A percentile compares a stretch with the other conserved stretches of the same genome.
Evolutionary conservation across 2,888 invertebrate species (phyloP).

Genomic region (Mimas tiliae): DNA sequence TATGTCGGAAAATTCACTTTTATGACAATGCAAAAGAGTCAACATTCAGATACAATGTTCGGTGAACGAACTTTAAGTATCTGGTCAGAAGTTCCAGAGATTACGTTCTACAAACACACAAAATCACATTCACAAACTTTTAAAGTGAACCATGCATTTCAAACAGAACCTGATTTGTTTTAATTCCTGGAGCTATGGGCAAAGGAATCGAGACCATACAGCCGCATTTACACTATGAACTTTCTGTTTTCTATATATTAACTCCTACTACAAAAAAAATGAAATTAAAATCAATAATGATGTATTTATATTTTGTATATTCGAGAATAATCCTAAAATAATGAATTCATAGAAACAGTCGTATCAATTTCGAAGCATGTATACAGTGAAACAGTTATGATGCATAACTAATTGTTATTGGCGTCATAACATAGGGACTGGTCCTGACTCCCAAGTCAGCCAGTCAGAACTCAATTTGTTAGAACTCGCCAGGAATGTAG

Average conservation of each 20-base stretch:
- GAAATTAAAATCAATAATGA: background rate
- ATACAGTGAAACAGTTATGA: conserved; percentile 5
- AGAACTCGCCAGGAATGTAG: conserved; percentile 61
- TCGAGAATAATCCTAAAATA: background rate
- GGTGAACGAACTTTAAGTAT: no score
- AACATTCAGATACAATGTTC: no score
- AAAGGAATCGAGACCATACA: conserved; percentile 3
- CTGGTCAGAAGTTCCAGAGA: no score
- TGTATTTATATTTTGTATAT: no score
- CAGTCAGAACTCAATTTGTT: conserved; percentile 61
- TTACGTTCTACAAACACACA: no score
- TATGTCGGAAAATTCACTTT: no score
- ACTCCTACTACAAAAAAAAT: no score
- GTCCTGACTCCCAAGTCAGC: conserved; percentile 33
- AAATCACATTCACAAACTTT: no score
- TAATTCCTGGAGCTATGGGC: no score
- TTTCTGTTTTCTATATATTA: no score
- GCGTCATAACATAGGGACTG: conserved; percentile 45
- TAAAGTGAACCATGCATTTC: no score
- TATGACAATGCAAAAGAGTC: no score
- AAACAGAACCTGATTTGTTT: background rate
- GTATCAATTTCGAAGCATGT: background rate
- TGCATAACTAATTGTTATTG: conserved; percentile 28
- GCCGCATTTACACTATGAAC: background rate
- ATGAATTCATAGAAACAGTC: background rate